Conservation (phyloP, 2,888 invertebrate genomes). For the Suillia variegata region DNA sequence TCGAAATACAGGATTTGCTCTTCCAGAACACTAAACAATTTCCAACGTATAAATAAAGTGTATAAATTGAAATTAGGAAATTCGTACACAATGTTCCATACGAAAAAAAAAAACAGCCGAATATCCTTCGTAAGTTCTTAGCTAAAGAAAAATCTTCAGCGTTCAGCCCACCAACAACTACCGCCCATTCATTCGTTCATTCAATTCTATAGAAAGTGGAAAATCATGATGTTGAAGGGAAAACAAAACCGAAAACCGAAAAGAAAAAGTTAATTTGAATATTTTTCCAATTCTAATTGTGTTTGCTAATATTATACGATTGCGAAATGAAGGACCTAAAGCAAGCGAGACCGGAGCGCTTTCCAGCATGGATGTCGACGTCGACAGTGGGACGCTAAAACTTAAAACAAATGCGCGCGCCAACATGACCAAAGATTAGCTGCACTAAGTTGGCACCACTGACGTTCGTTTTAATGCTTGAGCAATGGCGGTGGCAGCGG, state of each 20-base stretch:
- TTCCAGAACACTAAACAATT: too few relatives aligned
- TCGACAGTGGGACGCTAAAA: background rate
- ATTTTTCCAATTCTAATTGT: conserved; percentile 51
- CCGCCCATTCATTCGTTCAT: too few relatives aligned
- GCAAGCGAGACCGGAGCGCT: background rate
- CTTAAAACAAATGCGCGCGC: background rate
- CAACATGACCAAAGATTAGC: background rate
- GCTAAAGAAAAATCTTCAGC: too few relatives aligned
- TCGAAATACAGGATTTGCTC: too few relatives aligned
- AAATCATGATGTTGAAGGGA: conserved; percentile 10
- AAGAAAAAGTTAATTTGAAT: conserved; percentile 52
- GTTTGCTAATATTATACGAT: conserved; percentile 6
- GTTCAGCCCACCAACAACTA: too few relatives aligned
- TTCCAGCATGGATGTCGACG: background rate
- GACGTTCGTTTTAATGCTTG: background rate
- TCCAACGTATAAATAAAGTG: too few relatives aligned
- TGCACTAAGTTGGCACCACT: background rate
- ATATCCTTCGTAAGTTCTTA: too few relatives aligned
- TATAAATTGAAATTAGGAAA: too few relatives aligned
- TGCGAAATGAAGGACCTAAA: background rate
- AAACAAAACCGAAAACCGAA: conserved; percentile 44
- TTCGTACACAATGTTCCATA: too few relatives aligned
- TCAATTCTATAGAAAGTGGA: background rate
- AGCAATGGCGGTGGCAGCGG: background rate
- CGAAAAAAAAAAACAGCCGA: too few relatives aligned